Evolutionary conservation across 1,140 invertebrate genomes (phyloP).

Genomic region (Centruroides vittatus): DNA sequence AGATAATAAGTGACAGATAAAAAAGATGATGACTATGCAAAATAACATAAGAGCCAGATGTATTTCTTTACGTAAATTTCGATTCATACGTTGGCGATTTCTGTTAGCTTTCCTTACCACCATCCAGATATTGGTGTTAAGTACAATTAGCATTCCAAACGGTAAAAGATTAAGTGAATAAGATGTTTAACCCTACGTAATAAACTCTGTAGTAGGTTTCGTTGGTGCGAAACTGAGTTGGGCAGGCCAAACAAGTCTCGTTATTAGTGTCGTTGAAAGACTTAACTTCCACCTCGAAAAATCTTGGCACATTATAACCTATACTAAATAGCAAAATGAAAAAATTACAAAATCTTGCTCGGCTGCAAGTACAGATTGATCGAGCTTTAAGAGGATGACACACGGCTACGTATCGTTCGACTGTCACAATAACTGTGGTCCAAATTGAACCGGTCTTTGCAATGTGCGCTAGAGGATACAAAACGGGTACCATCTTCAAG

Average conservation of each 20-base stretch:
- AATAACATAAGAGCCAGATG: constrained; percentile 84
- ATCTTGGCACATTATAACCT: constrained; percentile 70
- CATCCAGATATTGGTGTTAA: constrained; percentile 74
- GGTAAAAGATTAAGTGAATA: constrained; percentile 56
- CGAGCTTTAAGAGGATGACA: constrained; percentile 80
- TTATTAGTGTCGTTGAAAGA: not conserved
- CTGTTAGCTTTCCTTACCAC: constrained; percentile 50
- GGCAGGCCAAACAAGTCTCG: constrained; percentile 33
- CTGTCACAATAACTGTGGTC: constrained; percentile 83
- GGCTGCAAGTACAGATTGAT: constrained; percentile 75
- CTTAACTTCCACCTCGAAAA: constrained; percentile 28
- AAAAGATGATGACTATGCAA: constrained; percentile 84
- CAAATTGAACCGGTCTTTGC: constrained; percentile 86
- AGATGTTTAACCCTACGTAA: constrained; percentile 15
- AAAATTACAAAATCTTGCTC: constrained; percentile 69
- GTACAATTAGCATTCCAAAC: constrained; percentile 61
- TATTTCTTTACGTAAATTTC: constrained; percentile 65
- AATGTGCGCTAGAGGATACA: constrained; percentile 73
- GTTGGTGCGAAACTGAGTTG: constrained; percentile 52
- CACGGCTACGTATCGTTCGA: constrained; percentile 91
- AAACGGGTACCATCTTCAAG: constrained; percentile 47
- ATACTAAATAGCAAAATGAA: constrained; percentile 66
- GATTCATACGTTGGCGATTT: constrained; percentile 59
- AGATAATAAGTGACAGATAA: constrained; percentile 78
- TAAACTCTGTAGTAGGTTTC: constrained; percentile 66